Conservation (phyloP, 1,140 invertebrate genomes). For the Bilobella aurantiaca region DNA sequence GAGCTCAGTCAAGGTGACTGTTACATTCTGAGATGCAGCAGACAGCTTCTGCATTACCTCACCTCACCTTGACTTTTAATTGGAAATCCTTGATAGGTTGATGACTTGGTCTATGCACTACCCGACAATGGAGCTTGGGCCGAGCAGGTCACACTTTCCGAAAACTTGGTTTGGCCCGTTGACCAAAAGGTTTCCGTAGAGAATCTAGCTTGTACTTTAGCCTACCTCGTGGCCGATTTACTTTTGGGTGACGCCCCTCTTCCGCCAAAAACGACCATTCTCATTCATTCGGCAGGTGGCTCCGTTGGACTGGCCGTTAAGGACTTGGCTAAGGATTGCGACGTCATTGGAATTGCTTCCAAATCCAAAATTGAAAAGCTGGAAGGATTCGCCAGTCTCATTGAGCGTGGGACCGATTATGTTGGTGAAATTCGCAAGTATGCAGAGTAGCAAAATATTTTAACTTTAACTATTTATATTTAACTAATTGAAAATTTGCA, state of each 20-base stretch:
- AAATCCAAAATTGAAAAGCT: slow-evolving; percentile 71
- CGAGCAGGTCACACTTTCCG: slow-evolving; percentile 65
- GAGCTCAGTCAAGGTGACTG: slow-evolving; percentile 56
- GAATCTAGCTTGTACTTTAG: slow-evolving; percentile 75
- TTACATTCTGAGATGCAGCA: background rate
- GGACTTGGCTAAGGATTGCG: slow-evolving; percentile 19
- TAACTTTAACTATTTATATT: background rate
- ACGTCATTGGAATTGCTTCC: slow-evolving; percentile 70
- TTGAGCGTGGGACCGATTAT: slow-evolving; percentile 68
- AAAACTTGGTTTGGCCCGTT: slow-evolving; percentile 65
- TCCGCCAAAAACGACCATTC: slow-evolving; percentile 62
- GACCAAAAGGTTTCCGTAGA: slow-evolving; percentile 63
- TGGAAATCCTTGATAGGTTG: slow-evolving; percentile 49
- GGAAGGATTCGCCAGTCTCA: slow-evolving; percentile 61
- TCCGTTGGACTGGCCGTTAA: slow-evolving; percentile 47
- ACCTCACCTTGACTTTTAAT: background rate
- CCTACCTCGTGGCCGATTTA: slow-evolving; percentile 75
- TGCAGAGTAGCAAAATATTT: slow-evolving; percentile 37
- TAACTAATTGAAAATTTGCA: slow-evolving; percentile 35
- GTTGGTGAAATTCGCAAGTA: slow-evolving; percentile 72
- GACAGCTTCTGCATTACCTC: background rate
- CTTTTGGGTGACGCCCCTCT: slow-evolving; percentile 72
- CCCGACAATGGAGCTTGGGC: slow-evolving; percentile 76
- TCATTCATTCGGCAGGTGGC: slow-evolving; percentile 75
- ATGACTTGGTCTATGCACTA: slow-evolving; percentile 71